Percentiles rank a stretch among this genome's conserved stretches.
These are phyloP conservation scores for Verasper variegatus DNA, from an alignment of 2,113 vertebrate genomes.

Conservation along the genomic window DNA sequence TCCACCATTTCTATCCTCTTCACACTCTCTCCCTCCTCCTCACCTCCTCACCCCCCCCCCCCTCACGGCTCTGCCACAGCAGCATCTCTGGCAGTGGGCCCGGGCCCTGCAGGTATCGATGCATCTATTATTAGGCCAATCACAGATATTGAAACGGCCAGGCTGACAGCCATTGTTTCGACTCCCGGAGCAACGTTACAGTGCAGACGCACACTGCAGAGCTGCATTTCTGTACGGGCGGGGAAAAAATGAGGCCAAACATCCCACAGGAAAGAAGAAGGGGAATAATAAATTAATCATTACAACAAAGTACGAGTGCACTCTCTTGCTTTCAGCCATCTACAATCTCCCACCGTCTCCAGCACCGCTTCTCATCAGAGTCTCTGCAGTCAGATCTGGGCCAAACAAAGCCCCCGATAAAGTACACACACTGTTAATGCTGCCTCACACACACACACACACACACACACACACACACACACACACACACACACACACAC, in stretches of 20 bases:
- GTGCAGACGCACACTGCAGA: constrained; percentile 37
- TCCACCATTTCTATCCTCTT: constrained; percentile 13
- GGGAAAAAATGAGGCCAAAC: constrained; percentile 58
- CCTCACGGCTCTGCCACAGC: not conserved
- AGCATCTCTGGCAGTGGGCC: constrained; percentile 50
- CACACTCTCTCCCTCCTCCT: not conserved
- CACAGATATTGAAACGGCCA: constrained; percentile 61
- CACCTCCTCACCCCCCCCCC: too few relatives aligned
- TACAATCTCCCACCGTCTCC: constrained; percentile 39
- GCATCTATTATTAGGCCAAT: constrained; percentile 79
- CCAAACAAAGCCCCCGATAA: constrained; percentile 34
- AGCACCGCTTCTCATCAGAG: constrained; percentile 26
- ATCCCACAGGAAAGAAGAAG: constrained; percentile 51
- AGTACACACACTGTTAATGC: constrained; percentile 22
- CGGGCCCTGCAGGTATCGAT: constrained; percentile 73
- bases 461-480: not conserved
- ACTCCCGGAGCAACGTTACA: constrained; percentile 44
- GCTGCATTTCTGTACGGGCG: constrained; percentile 51
- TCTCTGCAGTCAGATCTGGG: constrained; percentile 45
- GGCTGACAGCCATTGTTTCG: constrained; percentile 55
- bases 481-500: not conserved
- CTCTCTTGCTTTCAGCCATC: constrained; percentile 57
- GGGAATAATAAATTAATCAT: constrained; percentile 74
- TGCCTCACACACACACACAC: constrained; percentile 10
- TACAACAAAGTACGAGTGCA: constrained; percentile 58